Percentiles rank a stretch among this genome's conserved stretches.
phyloP scores from a whole-genome alignment of 2,888 invertebrate species.

The Mesodorylaimus sp. region DNA sequence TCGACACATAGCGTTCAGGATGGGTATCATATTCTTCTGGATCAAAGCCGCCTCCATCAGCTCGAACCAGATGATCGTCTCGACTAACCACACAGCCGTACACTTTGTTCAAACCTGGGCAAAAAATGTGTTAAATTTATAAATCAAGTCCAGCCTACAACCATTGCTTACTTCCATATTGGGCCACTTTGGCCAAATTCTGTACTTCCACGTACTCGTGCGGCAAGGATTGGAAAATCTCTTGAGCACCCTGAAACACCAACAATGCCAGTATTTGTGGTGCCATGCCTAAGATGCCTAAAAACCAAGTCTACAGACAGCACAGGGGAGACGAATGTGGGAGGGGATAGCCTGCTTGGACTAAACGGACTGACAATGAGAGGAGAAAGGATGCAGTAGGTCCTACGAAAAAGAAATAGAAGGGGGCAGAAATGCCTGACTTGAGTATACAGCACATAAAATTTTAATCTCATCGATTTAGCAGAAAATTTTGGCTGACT shows the following conservation, averaged over 20 bases:
- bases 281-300: no score
- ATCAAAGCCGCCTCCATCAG: conserved; percentile 78
- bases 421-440: no score
- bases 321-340: no score
- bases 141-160: conserved; percentile 6
- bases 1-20: conserved; percentile 82
- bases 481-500: no score
- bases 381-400: no score
- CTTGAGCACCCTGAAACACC: conserved; percentile 39
- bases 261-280: background rate
- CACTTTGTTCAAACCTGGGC: conserved; percentile 66
- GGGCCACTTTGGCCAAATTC: conserved; percentile 78
- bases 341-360: no score
- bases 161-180: conserved; percentile 64
- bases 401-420: no score
- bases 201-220: conserved; percentile 92
- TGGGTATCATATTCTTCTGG: conserved; percentile 70
- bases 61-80: conserved; percentile 74
- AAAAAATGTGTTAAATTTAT: background rate
- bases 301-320: no score
- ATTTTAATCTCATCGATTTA: no score
- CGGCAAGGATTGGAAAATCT: conserved; percentile 80
- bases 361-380: no score
- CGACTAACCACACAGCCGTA: conserved; percentile 89
- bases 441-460: no score